A percentile compares a stretch with the other conserved stretches of the same genome.
These are phyloP conservation scores for Pituophis catenifer DNA, from an alignment of 2,113 vertebrate species.

Conservation along the genomic window DNA sequence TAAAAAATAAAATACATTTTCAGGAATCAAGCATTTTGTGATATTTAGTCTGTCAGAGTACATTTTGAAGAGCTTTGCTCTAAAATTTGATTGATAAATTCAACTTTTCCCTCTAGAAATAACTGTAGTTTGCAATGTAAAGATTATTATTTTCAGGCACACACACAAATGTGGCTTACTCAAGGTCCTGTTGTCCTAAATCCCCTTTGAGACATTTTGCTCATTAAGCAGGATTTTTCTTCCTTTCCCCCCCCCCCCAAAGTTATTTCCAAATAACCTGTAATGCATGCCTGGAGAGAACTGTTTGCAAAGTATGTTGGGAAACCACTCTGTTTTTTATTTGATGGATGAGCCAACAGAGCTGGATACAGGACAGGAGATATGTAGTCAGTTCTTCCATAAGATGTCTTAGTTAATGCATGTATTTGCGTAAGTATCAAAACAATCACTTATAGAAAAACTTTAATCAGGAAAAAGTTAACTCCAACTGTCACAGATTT, in stretches of 20 bases:
- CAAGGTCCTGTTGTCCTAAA: neutral
- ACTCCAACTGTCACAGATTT: neutral
- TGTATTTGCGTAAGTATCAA: neutral
- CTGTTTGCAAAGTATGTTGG: neutral
- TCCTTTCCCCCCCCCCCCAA: neutral
- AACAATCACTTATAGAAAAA: neutral
- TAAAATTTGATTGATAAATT: neutral
- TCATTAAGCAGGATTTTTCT: neutral
- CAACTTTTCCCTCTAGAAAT: neutral
- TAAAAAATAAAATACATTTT: neutral
- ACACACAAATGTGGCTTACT: neutral
- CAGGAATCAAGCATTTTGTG: neutral
- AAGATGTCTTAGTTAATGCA: neutral
- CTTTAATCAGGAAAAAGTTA: neutral
- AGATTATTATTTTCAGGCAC: neutral
- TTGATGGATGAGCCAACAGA: neutral
- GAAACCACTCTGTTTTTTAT: neutral
- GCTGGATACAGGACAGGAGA: neutral
- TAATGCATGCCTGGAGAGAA: neutral
- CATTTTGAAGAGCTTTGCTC: neutral
- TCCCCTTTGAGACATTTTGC: neutral
- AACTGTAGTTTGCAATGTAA: neutral
- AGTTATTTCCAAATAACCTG: neutral
- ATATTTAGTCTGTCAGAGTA: neutral
- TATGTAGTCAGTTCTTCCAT: neutral